Evolutionary conservation across 2,113 vertebrate species (phyloP).

Genomic region (Phodopus roborovskii): DNA sequence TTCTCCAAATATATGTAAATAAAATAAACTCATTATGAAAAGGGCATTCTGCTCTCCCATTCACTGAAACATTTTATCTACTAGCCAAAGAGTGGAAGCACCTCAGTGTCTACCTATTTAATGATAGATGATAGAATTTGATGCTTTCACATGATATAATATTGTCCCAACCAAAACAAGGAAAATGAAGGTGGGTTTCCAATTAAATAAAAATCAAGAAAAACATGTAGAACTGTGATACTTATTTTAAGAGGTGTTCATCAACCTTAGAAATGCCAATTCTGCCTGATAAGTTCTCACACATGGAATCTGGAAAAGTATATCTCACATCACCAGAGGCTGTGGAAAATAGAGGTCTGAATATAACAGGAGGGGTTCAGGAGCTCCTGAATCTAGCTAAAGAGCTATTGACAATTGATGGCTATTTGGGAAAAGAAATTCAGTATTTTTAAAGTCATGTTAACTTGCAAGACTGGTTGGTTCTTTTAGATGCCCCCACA

Average conservation of each 20-base stretch:
- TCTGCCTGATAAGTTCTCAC: not conserved
- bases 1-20: not conserved
- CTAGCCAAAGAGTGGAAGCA: not conserved
- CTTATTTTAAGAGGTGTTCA: not conserved
- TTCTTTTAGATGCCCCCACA: not conserved
- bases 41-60: not conserved
- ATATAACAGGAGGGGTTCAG: not conserved
- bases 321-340: not conserved
- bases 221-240: too few relatives aligned
- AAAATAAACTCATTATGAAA: not conserved
- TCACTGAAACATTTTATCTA: not conserved
- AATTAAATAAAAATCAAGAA: too few relatives aligned
- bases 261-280: not conserved
- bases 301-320: not conserved
- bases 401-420: not conserved
- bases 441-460: not conserved
- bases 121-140: not conserved
- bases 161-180: not conserved
- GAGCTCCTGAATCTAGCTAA: not conserved
- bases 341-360: not conserved
- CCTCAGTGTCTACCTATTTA: not conserved
- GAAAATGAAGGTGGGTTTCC: not conserved
- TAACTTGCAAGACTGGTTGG: not conserved
- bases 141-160: not conserved
- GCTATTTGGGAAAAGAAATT: not conserved